phyloP scores from a whole-genome alignment of 2,113 vertebrate species.

The Poicephalus gulielmi region DNA sequence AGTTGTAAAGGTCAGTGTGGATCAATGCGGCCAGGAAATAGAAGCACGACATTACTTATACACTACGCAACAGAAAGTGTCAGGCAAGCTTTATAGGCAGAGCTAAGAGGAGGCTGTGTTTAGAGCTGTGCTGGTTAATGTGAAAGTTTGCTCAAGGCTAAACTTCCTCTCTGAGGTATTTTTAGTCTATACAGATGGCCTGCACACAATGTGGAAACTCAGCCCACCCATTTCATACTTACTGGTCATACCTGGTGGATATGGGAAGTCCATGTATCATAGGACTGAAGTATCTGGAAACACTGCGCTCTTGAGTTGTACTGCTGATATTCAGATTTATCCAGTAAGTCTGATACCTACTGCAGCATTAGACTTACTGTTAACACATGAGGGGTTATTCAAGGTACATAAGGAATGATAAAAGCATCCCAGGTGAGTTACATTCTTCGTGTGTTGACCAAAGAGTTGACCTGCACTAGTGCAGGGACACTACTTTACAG shows the following conservation, averaged over 20 bases:
- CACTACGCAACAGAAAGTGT: background rate
- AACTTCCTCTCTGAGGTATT: background rate
- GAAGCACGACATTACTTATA: background rate
- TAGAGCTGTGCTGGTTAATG: background rate
- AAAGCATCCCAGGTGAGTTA: background rate
- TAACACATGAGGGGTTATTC: background rate
- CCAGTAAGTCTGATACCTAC: background rate
- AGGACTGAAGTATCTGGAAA: background rate
- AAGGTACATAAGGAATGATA: background rate
- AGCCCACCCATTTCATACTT: background rate
- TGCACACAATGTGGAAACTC: background rate
- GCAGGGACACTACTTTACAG: background rate
- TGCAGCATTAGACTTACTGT: background rate
- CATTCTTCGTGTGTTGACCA: background rate
- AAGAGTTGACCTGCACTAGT: background rate
- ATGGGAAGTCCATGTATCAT: background rate
- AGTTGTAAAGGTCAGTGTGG: conserved; percentile 7
- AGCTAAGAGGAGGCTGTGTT: background rate
- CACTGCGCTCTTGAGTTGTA: background rate
- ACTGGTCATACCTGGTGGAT: background rate
- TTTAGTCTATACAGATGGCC: background rate
- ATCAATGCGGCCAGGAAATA: background rate
- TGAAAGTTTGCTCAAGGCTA: background rate
- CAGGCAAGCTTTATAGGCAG: background rate
- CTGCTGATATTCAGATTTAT: background rate